phyloP scores from a whole-genome alignment of 2,797 vertebrate species.

The Gambelia wislizenii region DNA sequence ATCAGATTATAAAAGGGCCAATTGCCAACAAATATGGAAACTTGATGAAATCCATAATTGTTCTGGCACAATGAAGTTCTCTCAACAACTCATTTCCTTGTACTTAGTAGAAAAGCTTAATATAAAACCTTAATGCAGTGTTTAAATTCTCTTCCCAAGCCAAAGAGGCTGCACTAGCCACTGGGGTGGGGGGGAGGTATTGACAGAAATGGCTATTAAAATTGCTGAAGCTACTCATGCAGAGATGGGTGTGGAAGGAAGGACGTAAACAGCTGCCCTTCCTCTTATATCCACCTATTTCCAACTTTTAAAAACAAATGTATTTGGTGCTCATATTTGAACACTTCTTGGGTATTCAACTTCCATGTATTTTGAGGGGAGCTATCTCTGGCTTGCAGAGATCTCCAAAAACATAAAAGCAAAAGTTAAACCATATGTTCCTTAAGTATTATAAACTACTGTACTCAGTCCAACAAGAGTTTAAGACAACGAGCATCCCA shows the following conservation, averaged over 20 bases:
- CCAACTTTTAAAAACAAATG: background rate
- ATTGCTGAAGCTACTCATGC: constrained; percentile 19
- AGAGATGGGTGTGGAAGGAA: background rate
- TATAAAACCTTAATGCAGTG: background rate
- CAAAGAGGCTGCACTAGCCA: constrained; percentile 13
- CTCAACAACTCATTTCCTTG: background rate
- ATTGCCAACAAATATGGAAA: background rate
- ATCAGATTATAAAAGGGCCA: background rate
- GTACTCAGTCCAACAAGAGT: background rate
- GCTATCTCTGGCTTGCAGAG: background rate
- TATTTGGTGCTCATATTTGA: accelerated
- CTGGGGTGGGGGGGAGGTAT: constrained; percentile 33
- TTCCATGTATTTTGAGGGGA: background rate
- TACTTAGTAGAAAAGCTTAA: constrained; percentile 26
- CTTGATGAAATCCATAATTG: constrained; percentile 5
- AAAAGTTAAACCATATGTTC: background rate
- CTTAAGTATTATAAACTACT: background rate
- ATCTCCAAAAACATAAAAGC: background rate
- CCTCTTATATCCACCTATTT: background rate
- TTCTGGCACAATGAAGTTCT: accelerated
- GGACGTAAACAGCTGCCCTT: background rate
- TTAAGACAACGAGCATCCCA: background rate
- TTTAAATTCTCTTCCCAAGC: constrained; percentile 10
- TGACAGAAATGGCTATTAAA: constrained; percentile 24
- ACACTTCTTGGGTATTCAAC: accelerated